Evolutionary conservation across 2,797 vertebrate genomes (phyloP).

Genomic region (Phoxinus dragarum): DNA sequence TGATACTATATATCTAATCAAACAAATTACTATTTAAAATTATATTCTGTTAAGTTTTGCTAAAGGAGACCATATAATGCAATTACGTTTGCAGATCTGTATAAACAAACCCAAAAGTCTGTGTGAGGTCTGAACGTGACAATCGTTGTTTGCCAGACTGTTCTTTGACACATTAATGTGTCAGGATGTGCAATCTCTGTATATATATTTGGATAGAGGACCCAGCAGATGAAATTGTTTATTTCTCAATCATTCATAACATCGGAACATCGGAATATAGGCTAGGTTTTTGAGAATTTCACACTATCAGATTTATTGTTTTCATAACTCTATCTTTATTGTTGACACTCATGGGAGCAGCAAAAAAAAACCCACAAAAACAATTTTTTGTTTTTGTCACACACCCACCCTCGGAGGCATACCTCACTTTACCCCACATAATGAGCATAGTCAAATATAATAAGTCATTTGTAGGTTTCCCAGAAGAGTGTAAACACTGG

Average conservation of each 20-base stretch:
- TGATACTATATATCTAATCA: background rate
- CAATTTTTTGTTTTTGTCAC: background rate
- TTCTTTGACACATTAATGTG: background rate
- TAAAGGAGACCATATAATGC: background rate
- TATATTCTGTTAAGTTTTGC: background rate
- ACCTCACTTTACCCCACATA: background rate
- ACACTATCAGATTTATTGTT: constrained; percentile 30
- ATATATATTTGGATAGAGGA: constrained; percentile 23
- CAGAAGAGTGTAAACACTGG: background rate
- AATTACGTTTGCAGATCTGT: constrained; percentile 19
- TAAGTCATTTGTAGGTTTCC: constrained; percentile 14
- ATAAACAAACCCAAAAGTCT: constrained; percentile 11
- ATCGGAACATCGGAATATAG: background rate
- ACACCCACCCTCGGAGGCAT: background rate
- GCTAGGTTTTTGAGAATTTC: background rate
- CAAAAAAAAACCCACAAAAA: background rate
- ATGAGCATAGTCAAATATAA: constrained; percentile 1
- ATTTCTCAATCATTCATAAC: constrained; percentile 20
- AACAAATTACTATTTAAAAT: background rate
- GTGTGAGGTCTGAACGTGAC: constrained; percentile 30
- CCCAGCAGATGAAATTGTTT: constrained; percentile 6
- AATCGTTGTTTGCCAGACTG: constrained; percentile 4
- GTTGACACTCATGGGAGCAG: background rate
- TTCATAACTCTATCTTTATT: constrained; percentile 30
- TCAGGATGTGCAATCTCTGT: constrained; percentile 1